Evolutionary conservation across 1,140 invertebrate genomes (phyloP).

Genomic region (Zaprionus vittiger): DNA sequence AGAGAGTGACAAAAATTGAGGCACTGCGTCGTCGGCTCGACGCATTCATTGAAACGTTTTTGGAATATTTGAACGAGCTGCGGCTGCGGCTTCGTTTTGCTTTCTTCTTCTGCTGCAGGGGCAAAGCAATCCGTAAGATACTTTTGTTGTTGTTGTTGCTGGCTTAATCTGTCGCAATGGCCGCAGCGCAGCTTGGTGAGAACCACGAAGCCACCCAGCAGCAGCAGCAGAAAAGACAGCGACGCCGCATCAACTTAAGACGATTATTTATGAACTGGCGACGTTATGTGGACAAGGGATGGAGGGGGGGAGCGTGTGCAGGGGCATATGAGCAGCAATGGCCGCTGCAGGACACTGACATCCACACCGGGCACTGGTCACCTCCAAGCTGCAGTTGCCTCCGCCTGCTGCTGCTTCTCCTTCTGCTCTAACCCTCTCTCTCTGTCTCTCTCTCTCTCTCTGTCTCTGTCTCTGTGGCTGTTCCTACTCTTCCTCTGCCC

Average conservation of each 20-base stretch:
- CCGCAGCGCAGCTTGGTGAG: constrained; percentile 29
- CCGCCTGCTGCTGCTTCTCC: background rate
- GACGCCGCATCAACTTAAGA: constrained; percentile 80
- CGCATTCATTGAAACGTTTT: constrained; percentile 80
- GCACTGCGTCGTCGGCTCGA: constrained; percentile 72
- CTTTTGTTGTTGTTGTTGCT: constrained; percentile 20
- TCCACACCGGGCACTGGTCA: constrained; percentile 37
- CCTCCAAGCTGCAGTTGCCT: constrained; percentile 6
- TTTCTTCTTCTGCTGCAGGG: constrained; percentile 57
- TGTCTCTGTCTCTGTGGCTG: background rate
- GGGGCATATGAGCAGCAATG: constrained; percentile 37
- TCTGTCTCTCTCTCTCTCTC: background rate
- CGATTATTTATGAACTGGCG: constrained; percentile 83
- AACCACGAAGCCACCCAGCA: constrained; percentile 16
- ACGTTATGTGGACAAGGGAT: constrained; percentile 11
- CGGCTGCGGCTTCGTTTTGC: constrained; percentile 34
- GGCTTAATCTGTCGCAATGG: constrained; percentile 66
- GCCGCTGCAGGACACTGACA: constrained; percentile 77
- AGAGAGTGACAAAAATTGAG: constrained; percentile 69
- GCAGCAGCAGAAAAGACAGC: background rate
- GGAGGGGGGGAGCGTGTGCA: background rate
- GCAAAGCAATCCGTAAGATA: constrained; percentile 42
- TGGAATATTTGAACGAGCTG: constrained; percentile 71
- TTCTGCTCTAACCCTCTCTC: background rate
- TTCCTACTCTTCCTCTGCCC: background rate